Percentiles rank a stretch among this genome's conserved stretches.
Evolutionary conservation across 2,113 vertebrate genomes (phyloP).

Genomic region (Thinocorus orbignyianus): DNA sequence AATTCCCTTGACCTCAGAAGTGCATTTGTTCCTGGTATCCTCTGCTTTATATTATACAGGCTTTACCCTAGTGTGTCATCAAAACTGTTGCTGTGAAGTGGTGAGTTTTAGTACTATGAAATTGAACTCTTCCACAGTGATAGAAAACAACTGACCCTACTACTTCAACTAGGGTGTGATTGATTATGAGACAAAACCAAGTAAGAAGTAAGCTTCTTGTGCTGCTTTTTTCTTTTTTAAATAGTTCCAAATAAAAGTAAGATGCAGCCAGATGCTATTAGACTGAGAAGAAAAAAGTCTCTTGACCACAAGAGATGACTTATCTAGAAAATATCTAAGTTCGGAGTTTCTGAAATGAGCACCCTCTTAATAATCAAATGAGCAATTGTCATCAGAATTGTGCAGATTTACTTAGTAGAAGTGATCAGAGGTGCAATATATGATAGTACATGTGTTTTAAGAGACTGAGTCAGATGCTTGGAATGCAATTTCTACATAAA

Average conservation of each 20-base stretch:
- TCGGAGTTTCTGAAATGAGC: background rate
- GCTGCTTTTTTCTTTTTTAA: background rate
- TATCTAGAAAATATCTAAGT: background rate
- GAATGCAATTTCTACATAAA: background rate
- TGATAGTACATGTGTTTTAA: background rate
- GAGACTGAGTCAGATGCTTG: background rate
- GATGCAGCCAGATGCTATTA: background rate
- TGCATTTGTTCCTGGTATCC: constrained; percentile 21
- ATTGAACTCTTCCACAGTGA: constrained; percentile 14
- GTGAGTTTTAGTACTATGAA: constrained; percentile 35
- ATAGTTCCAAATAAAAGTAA: background rate
- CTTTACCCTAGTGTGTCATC: constrained; percentile 44
- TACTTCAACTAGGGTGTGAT: constrained; percentile 10
- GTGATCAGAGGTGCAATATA: background rate
- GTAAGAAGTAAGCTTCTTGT: background rate
- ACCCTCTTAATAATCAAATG: background rate
- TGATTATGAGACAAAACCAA: background rate
- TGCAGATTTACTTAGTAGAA: background rate
- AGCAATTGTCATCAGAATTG: background rate
- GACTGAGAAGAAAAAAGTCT: background rate
- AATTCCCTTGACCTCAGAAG: constrained; percentile 53
- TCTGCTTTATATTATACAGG: constrained; percentile 10
- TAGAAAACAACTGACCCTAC: constrained; percentile 12
- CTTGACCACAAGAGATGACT: background rate
- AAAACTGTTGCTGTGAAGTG: constrained; percentile 29